Base-by-base conservation (phyloP, 1,140 invertebrate genomes). In the Penaeus indicus region DNA sequence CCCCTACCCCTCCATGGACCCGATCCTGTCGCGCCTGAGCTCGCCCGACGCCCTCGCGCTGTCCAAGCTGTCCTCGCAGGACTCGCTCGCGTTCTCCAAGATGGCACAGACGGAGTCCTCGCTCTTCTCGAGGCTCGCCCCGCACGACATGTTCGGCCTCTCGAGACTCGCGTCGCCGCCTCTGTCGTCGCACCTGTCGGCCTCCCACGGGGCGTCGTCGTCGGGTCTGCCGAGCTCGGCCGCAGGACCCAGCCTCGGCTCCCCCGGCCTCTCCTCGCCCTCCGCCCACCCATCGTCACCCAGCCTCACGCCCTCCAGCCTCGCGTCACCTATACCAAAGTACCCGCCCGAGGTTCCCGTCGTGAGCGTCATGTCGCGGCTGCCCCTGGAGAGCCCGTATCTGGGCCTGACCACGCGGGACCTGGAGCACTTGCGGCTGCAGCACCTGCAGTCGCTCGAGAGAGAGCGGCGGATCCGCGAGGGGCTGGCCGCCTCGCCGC, bases 341-440 rank as follows among this genome's bases (percentile, higher is more conserved):
- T 88, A 88, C 61, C 69, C 87, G 32, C 38, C 87, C n/a, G 81
- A 88, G 54, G 72, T 88, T 4, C 64, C 87, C 27, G 87, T 82
- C 27, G 75, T 67, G 61, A 88, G 87, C 78, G 81, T 88, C 64
- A 62, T 88, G 19, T 88, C 87, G 67, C 75, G 87, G 64, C 75
- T 88, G 16, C 87, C 80, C 25, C 87, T 88, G 32, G 87, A 88
- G 38, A 88, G 78, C 61, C 72, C 87, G n/a, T 88, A 88, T 25
- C 75, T 88, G 32, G 72, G 87, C 13, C 81, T 88, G 21, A 38
- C 84, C n/a, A 22, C 87, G 21, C 87, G 87, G 2, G 87, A 88
- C 19, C 61, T 88, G 32, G 87, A 88, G 7, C 87, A 88, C 72
- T 21, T 84, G 25, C 87, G 87, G 38, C 61, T 88, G 7, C 87